A percentile compares a stretch with the other conserved stretches of the same genome.
Conservation (phyloP, 2,888 invertebrate species). For the Aromia moschata region DNA sequence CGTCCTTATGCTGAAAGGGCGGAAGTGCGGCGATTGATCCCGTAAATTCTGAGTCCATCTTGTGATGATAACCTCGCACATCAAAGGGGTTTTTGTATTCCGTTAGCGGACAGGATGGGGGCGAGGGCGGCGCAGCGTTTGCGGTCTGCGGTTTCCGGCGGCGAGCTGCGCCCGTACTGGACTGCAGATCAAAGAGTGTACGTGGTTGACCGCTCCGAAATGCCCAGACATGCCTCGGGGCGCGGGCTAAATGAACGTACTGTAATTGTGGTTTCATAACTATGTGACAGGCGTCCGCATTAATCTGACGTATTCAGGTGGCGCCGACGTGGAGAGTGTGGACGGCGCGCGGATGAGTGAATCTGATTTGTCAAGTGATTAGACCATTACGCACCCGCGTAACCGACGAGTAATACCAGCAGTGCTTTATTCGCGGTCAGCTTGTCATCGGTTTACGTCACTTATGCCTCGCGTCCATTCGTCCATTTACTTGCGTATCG, state of each 20-base stretch:
- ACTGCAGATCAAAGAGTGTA: slow-evolving; percentile 30
- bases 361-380: too few relatives aligned
- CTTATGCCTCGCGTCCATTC: too few relatives aligned
- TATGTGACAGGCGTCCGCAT: slow-evolving; percentile 13
- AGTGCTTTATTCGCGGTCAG: too few relatives aligned
- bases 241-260: slow-evolving; percentile 12
- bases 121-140: slow-evolving; percentile 6
- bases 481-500: too few relatives aligned
- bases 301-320: slow-evolving; percentile 10
- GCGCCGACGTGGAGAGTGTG: neutral
- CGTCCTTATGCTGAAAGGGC: slow-evolving; percentile 8
- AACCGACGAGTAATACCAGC: too few relatives aligned
- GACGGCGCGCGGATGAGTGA: too few relatives aligned
- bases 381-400: too few relatives aligned
- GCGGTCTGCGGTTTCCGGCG: slow-evolving; percentile 25
- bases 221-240: slow-evolving; percentile 9
- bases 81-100: slow-evolving; percentile 30
- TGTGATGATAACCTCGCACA: slow-evolving; percentile 33
- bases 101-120: slow-evolving; percentile 2
- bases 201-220: slow-evolving; percentile 23
- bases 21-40: slow-evolving; percentile 26
- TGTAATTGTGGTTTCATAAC: slow-evolving; percentile 28
- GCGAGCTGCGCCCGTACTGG: slow-evolving; percentile 10
- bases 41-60: slow-evolving; percentile 21
- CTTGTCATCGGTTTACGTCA: too few relatives aligned